Conservation (phyloP, 2,888 invertebrate genomes). For the Helicoverpa assulta region DNA sequence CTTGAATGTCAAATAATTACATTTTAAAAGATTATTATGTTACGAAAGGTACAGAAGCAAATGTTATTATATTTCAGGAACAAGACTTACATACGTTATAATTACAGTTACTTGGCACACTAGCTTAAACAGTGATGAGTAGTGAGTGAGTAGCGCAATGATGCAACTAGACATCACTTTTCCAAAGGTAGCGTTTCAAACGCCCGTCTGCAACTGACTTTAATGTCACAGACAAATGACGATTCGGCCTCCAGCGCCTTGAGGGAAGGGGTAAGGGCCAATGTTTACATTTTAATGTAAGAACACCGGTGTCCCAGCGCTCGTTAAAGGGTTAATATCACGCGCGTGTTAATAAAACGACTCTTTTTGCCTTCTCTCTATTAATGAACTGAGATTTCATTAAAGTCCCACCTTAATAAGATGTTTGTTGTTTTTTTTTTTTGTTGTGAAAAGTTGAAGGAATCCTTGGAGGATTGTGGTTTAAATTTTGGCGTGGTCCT, state of each 20-base stretch:
- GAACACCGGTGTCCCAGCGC: slow-evolving; percentile 76
- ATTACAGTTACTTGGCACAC: no score
- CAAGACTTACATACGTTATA: no score
- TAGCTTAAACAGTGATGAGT: no score
- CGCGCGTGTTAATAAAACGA: slow-evolving; percentile 76
- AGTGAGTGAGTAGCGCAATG: no score
- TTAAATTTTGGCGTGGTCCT: neutral
- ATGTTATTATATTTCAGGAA: no score
- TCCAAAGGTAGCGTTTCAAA: slow-evolving; percentile 33
- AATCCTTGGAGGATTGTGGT: slow-evolving; percentile 29
- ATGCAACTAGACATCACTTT: no score
- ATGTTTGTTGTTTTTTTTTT: slow-evolving; percentile 10
- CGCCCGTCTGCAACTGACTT: slow-evolving; percentile 70
- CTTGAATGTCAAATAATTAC: no score
- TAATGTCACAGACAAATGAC: slow-evolving; percentile 85
- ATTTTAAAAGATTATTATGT: no score
- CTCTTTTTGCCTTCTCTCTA: slow-evolving; percentile 80
- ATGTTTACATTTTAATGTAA: slow-evolving; percentile 89
- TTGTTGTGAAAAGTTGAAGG: slow-evolving; percentile 20
- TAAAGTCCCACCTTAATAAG: slow-evolving; percentile 69
- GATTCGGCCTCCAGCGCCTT: slow-evolving; percentile 80
- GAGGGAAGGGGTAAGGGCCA: slow-evolving; percentile 83
- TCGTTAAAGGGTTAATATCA: slow-evolving; percentile 85
- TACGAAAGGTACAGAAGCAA: no score
- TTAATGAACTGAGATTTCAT: slow-evolving; percentile 80